A percentile compares a stretch with the other conserved stretches of the same genome.
phyloP scores from a whole-genome alignment of 1,140 invertebrate genomes.

The Radopholus similis region DNA sequence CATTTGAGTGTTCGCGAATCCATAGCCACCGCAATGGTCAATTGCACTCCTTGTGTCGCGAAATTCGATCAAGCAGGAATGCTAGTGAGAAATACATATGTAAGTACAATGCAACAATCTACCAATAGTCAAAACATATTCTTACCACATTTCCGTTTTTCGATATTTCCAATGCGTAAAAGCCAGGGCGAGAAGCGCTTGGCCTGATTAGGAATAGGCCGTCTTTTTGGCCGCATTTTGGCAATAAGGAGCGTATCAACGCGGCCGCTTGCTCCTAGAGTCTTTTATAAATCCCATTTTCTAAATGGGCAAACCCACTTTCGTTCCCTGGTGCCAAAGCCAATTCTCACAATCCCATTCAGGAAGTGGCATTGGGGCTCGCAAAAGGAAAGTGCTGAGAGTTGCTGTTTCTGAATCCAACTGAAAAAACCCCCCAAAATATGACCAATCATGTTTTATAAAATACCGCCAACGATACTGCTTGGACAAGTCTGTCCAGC shows the following conservation, averaged over 20 bases:
- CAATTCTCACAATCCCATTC: conserved; percentile 17
- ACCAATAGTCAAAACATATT: not conserved
- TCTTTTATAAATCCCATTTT: too few species aligned
- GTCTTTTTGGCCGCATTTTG: conserved; percentile 15
- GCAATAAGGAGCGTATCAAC: not conserved
- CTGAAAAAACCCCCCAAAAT: not conserved
- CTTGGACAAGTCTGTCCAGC: conserved; percentile 11
- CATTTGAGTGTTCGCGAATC: conserved; percentile 41
- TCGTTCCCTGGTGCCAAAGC: conserved; percentile 22
- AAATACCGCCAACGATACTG: conserved; percentile 9
- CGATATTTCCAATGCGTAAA: conserved; percentile 43
- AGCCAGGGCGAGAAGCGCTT: conserved; percentile 36
- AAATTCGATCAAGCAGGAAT: conserved; percentile 44
- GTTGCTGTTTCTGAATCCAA: conserved; percentile 32
- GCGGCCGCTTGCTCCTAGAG: conserved; percentile 6
- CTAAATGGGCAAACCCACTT: too few species aligned
- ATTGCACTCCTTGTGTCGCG: conserved; percentile 26
- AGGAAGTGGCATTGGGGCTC: conserved; percentile 16
- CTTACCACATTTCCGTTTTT: conserved; percentile 19
- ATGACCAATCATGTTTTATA: not conserved
- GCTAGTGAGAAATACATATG: not conserved
- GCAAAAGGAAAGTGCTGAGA: conserved; percentile 8
- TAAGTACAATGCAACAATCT: not conserved
- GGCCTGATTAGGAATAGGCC: conserved; percentile 48
- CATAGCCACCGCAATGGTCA: conserved; percentile 40